Percentiles rank a stretch among this genome's conserved stretches.
These are phyloP conservation scores for Ptilonorhynchus violaceus DNA, from an alignment of 2,113 vertebrate species.

Conservation along the genomic window DNA sequence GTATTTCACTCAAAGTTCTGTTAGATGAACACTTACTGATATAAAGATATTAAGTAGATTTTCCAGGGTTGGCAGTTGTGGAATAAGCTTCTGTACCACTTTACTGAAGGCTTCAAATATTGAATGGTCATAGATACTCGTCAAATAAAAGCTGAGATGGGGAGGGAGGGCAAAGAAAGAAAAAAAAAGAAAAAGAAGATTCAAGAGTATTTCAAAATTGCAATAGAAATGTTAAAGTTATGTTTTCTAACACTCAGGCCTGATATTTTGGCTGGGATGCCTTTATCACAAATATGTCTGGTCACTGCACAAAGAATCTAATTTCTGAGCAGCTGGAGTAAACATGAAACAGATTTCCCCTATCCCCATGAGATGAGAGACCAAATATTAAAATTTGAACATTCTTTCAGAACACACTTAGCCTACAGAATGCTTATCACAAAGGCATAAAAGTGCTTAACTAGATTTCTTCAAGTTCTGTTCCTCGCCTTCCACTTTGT, in stretches of 20 bases:
- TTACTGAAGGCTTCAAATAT: constrained; percentile 99
- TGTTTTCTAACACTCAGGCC: neutral
- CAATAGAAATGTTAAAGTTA: neutral
- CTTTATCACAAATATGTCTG: neutral
- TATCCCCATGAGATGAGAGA: neutral
- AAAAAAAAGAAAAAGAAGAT: neutral
- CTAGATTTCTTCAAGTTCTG: neutral
- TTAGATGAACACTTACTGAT: constrained; percentile 83
- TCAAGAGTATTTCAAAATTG: neutral
- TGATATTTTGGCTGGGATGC: neutral
- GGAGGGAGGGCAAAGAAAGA: neutral
- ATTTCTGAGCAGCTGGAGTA: neutral
- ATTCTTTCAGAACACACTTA: neutral
- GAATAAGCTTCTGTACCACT: constrained; percentile 99
- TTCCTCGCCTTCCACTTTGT: neutral
- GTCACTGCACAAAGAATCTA: neutral
- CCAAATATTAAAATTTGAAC: neutral
- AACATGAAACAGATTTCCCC: neutral
- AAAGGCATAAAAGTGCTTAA: neutral
- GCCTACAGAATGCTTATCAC: neutral
- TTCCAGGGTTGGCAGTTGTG: constrained; percentile 96
- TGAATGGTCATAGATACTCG: constrained; percentile 99
- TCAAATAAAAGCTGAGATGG: constrained; percentile 93
- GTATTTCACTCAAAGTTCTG: neutral
- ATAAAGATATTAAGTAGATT: constrained; percentile 99